Conservation (phyloP, 2,797 vertebrate genomes). For the Pygocentrus nattereri region DNA sequence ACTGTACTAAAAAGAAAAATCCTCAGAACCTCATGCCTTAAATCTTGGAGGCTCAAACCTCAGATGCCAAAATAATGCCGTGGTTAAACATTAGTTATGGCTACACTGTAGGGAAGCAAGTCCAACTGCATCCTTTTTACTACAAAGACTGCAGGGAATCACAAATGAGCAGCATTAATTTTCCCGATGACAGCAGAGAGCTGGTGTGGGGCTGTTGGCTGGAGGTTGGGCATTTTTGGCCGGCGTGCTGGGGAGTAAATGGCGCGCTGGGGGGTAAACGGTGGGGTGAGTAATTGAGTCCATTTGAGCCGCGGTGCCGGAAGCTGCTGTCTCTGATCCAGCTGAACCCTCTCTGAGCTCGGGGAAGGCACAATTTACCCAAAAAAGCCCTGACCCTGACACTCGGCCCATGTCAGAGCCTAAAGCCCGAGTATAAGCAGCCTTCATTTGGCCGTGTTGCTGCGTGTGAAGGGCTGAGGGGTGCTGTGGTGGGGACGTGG, state of each 20-base stretch:
- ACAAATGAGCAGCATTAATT: not conserved
- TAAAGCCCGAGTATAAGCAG: not conserved
- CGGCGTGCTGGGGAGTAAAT: not conserved
- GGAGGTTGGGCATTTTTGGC: not conserved
- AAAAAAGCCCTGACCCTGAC: conserved; percentile 62
- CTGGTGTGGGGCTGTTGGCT: not conserved
- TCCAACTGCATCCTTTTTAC: too few species aligned
- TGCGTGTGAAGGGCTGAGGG: not conserved
- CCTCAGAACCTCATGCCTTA: too few species aligned
- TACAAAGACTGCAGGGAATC: too few species aligned
- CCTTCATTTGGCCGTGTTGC: not conserved
- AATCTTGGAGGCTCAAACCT: too few species aligned
- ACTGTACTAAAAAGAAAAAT: too few species aligned
- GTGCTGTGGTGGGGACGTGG: not conserved
- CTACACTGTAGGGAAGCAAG: too few species aligned
- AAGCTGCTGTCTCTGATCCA: conserved; percentile 17
- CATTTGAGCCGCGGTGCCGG: not conserved
- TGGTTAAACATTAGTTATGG: too few species aligned
- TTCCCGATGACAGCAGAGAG: not conserved
- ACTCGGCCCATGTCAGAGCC: conserved; percentile 58
- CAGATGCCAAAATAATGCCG: too few species aligned
- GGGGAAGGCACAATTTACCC: conserved; percentile 59
- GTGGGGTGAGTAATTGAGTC: not conserved
- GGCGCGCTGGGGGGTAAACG: not conserved
- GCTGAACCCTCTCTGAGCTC: conserved; percentile 17